Evolutionary conservation across 2,113 vertebrate genomes (phyloP), one percentile per base, ranked within the genome.

Genomic region (Alethe diademata): DNA sequence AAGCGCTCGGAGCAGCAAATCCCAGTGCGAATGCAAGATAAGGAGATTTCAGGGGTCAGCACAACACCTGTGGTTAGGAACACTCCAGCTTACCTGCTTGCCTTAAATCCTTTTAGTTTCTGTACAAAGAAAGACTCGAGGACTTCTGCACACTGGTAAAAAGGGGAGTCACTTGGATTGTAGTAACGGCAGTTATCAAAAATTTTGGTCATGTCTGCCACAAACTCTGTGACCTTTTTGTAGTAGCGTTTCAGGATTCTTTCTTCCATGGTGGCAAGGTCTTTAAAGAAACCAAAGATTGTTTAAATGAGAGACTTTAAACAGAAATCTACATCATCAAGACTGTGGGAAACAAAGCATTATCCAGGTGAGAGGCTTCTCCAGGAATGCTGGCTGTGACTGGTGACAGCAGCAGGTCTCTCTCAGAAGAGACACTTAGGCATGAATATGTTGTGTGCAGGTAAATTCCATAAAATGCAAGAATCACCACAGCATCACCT

Each of bases 181-280:
- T 99, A 99, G 93, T 99, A 99, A 98, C 99, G 99, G 97, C 99
- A 99, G 98, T 99, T 99, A 98, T 99, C 99, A 91, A 99, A 99
- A 97, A 99, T 99, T 99, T 99, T 99, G 99, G 99, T 99, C 99
- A 99, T 99, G 96, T 99, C 99, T 75, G 99, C 99, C 98, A 99
- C 99, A 93, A 99, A 99, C 97, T 99, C 99, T 0, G 99, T 99
- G 95, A 99, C 98, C 96, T 99, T 99, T 97, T 98, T 99, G 98
- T 99, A 99, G 97, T 98, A 99, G 65, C 99, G 98, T 67, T 98
- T 99, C 86, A 99, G 98, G 95, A 99, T 97, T 95, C 98, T 98
- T 78, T 99, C 98, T 75, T 99, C 99, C 99, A 99, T 99, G 57
- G 99, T 99, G 79, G 99, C 98, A 60, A 99, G 99, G 96, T 99